Conservation (phyloP, 2,888 invertebrate species). For the Agonopterix arenella region DNA sequence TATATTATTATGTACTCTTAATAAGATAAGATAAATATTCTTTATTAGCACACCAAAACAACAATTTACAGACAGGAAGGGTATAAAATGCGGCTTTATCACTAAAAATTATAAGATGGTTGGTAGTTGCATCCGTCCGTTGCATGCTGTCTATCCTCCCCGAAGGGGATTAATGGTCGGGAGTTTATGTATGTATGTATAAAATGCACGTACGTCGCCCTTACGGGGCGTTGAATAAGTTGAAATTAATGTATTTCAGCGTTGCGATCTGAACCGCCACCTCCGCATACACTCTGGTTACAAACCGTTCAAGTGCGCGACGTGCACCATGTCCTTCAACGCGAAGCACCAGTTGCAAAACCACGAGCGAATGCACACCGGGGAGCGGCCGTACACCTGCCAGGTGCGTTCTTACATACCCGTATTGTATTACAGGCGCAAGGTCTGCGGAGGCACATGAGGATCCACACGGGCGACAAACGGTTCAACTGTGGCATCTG, state of each 20-base stretch:
- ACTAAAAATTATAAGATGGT: no score
- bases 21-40: no score
- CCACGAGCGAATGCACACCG: conserved; percentile 73
- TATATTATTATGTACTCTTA: no score
- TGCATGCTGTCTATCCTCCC: no score
- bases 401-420: conserved; percentile 43
- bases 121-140: no score
- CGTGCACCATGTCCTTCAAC: conserved; percentile 72
- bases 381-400: conserved; percentile 67
- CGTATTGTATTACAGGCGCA: conserved; percentile 37
- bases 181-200: no score
- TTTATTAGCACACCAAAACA: no score
- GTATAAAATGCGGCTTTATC: no score
- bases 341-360: conserved; percentile 73
- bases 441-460: conserved; percentile 47
- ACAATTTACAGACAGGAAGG: no score
- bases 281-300: conserved; percentile 72
- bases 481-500: conserved; percentile 45
- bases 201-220: no score
- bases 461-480: conserved; percentile 48
- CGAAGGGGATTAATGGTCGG: no score
- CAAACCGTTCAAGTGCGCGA: conserved; percentile 67
- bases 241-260: conserved; percentile 45
- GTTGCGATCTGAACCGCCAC: conserved; percentile 71
- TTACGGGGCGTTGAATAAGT: no score